Evolutionary conservation across 2,888 invertebrate genomes (phyloP).

Genomic region (Pseudococcus viburni): DNA sequence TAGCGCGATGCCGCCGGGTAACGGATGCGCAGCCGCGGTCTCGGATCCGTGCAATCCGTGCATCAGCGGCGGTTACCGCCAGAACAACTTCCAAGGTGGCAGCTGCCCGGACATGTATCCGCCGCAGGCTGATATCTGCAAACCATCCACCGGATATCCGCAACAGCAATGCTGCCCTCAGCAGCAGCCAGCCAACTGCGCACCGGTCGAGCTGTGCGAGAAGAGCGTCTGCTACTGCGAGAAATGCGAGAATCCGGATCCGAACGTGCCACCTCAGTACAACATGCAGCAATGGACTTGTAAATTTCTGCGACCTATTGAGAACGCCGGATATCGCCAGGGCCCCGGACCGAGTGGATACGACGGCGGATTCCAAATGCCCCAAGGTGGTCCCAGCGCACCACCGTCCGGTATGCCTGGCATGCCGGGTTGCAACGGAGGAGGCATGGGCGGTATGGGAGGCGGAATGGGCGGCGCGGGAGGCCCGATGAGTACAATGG

Average conservation of each 20-base stretch:
- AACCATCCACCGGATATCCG: not conserved
- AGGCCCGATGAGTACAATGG: too few species aligned
- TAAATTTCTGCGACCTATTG: slow-evolving; percentile 5
- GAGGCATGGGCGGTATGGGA: not conserved
- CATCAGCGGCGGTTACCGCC: slow-evolving; percentile 22
- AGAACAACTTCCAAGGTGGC: not conserved
- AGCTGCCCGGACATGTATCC: slow-evolving; percentile 15
- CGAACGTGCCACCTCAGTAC: slow-evolving; percentile 50
- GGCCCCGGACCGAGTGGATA: not conserved
- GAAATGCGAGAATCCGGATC: slow-evolving; percentile 38
- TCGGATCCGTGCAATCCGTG: slow-evolving; percentile 38
- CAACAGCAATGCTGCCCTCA: not conserved
- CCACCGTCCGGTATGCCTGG: not conserved
- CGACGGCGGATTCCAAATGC: slow-evolving; percentile 18
- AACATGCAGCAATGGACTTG: slow-evolving; percentile 54
- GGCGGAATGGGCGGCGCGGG: not conserved
- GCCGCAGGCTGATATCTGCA: not conserved
- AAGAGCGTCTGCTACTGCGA: slow-evolving; percentile 51
- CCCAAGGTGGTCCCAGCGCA: not conserved
- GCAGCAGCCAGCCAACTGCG: not conserved
- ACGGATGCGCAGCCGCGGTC: not conserved
- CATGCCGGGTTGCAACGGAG: not conserved
- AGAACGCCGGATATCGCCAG: not conserved
- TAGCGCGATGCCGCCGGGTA: not conserved
- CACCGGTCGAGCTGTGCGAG: slow-evolving; percentile 35